These are phyloP conservation scores for Toxotes chatareus DNA, from an alignment of 2,113 vertebrate genomes.

Conservation along the genomic window DNA sequence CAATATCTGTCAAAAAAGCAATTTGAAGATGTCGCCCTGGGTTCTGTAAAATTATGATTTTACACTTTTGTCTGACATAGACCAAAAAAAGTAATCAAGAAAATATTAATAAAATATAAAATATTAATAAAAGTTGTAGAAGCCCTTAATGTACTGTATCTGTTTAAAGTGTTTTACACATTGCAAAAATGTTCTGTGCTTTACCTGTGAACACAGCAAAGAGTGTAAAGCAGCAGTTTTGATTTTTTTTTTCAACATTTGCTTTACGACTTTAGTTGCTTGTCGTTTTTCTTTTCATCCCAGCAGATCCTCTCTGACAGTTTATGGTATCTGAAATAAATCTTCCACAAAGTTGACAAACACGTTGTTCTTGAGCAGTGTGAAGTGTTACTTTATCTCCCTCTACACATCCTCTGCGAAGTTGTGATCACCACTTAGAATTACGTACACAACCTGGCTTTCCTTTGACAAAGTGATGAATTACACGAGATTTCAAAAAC, in stretches of 20 bases:
- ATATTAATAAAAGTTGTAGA: not conserved
- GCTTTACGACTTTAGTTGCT: conserved; percentile 1
- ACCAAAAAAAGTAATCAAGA: not conserved
- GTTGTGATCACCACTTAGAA: conserved; percentile 69
- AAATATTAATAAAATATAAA: no score
- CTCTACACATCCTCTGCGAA: conserved; percentile 37
- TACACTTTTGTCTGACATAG: not conserved
- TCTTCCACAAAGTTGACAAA: conserved; percentile 49
- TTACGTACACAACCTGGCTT: conserved; percentile 65
- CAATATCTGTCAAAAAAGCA: not conserved
- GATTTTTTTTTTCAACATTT: not conserved
- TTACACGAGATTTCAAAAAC: conserved; percentile 58
- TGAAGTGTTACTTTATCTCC: conserved; percentile 44
- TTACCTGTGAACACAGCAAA: not conserved
- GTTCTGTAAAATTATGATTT: not conserved
- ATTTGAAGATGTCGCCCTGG: no score
- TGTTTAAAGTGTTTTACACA: not conserved
- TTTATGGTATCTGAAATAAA: conserved; percentile 44
- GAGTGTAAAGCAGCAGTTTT: conserved; percentile 11
- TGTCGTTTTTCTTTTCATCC: not conserved
- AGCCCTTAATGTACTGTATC: not conserved
- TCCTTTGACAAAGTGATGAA: conserved; percentile 73
- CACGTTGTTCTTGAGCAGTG: conserved; percentile 6
- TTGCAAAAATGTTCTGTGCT: not conserved
- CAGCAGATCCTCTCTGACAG: conserved; percentile 27